Percentiles rank a stretch among this genome's conserved stretches.
These are phyloP conservation scores for Drosophila subpulchrella DNA, from an alignment of 1,140 invertebrate genomes.

Conservation along the genomic window DNA sequence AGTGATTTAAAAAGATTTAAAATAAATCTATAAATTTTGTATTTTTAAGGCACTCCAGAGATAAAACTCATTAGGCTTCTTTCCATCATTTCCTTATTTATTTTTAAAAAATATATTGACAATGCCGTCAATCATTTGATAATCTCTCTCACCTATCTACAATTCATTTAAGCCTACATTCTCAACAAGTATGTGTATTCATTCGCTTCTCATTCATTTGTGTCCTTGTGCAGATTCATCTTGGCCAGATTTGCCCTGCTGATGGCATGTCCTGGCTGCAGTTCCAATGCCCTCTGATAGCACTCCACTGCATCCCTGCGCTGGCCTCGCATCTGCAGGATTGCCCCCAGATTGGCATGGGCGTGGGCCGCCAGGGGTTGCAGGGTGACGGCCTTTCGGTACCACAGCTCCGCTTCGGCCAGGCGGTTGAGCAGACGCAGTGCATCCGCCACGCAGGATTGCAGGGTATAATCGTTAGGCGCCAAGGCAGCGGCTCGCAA, in stretches of 20 bases:
- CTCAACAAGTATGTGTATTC: constrained; percentile 6
- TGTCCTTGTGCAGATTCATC: constrained; percentile 45
- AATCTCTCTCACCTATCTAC: constrained; percentile 17
- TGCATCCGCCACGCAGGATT: constrained; percentile 94
- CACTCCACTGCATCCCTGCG: constrained; percentile 92
- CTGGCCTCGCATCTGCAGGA: constrained; percentile 95
- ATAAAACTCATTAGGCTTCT: not conserved
- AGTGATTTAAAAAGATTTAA: too few species aligned
- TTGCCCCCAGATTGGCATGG: constrained; percentile 96
- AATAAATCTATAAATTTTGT: too few species aligned
- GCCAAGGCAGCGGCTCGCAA: constrained; percentile 90
- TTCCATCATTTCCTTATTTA: constrained; percentile 12
- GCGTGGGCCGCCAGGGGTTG: constrained; percentile 89
- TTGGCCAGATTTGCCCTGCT: constrained; percentile 95
- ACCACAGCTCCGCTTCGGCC: constrained; percentile 92
- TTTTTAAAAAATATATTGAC: constrained; percentile 38
- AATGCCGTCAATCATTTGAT: constrained; percentile 3
- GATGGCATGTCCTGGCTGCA: constrained; percentile 93
- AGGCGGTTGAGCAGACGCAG: constrained; percentile 92
- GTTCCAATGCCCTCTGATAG: constrained; percentile 91
- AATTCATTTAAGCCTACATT: constrained; percentile 6
- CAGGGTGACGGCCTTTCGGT: constrained; percentile 88
- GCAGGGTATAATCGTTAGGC: constrained; percentile 91
- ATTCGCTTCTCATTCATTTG: constrained; percentile 24
- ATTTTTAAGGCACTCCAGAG: not conserved